These are phyloP conservation scores for Alosa sapidissima DNA, from an alignment of 2,797 vertebrate species.

Conservation along the genomic window DNA sequence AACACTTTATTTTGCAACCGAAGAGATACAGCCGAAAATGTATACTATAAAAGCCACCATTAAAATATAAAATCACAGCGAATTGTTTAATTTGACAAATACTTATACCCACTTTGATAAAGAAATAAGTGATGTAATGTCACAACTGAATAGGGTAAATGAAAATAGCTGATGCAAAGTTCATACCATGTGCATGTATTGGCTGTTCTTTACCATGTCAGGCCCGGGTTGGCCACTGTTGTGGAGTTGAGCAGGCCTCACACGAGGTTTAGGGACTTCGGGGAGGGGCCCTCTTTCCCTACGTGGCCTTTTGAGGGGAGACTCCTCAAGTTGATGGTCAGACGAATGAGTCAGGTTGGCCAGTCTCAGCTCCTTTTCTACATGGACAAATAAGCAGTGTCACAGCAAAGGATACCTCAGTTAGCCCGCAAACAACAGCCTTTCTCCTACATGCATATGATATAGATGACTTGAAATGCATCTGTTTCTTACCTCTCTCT, in stretches of 20 bases:
- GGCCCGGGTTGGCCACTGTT: not conserved
- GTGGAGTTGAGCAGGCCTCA: not conserved
- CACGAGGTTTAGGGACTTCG: not conserved
- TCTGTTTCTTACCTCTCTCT: not conserved
- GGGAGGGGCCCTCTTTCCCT: too few species aligned
- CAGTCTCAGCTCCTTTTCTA: conserved; percentile 5
- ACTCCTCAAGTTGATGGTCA: not conserved
- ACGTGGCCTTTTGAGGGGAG: not conserved
- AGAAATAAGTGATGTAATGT: not conserved
- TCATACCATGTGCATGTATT: not conserved
- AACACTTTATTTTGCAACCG: too few species aligned
- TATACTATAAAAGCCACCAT: too few species aligned
- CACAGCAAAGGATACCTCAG: not conserved
- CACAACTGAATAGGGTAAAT: not conserved
- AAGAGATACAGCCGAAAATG: too few species aligned
- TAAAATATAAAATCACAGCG: too few species aligned
- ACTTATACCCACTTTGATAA: not conserved
- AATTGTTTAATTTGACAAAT: not conserved
- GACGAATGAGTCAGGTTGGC: not conserved
- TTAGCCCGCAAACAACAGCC: not conserved
- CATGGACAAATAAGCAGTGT: not conserved
- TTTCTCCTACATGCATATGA: not conserved
- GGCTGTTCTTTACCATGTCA: not conserved
- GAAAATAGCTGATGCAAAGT: not conserved
- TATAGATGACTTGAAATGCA: not conserved